Conservation (phyloP, 2,888 invertebrate genomes). For the Carpatolechia fugitivella region DNA sequence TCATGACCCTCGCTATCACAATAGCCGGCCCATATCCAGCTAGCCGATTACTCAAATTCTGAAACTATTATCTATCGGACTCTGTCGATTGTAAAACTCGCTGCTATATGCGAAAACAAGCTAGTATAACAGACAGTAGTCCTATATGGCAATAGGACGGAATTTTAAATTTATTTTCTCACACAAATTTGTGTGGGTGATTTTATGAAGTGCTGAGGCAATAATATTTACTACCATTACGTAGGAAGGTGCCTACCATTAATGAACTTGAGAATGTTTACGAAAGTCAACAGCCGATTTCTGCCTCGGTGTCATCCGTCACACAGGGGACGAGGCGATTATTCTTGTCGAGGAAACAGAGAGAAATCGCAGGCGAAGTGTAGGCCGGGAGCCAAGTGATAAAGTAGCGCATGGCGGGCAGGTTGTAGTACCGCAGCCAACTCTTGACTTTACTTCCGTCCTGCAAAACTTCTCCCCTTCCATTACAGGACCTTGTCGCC, state of each 20-base stretch:
- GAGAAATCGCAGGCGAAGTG: constrained; percentile 36
- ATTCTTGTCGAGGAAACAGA: constrained; percentile 42
- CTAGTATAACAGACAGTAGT: constrained; percentile 2
- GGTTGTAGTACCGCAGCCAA: constrained; percentile 13
- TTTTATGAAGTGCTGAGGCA: too few relatives aligned
- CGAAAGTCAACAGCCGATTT: constrained; percentile 40
- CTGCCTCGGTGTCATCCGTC: constrained; percentile 31
- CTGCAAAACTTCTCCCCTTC: constrained; percentile 14
- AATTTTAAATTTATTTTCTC: neutral
- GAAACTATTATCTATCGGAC: neutral
- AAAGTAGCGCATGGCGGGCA: constrained; percentile 22
- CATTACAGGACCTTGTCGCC: constrained; percentile 12
- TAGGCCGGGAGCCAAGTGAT: constrained; percentile 22
- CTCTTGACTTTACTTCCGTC: constrained; percentile 15
- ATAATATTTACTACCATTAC: too few relatives aligned
- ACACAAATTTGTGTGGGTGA: neutral
- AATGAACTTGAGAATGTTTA: neutral
- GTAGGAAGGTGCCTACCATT: neutral
- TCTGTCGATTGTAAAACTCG: neutral
- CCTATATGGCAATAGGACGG: neutral
- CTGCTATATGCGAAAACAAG: neutral
- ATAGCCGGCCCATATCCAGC: constrained; percentile 14
- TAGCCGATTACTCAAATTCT: neutral
- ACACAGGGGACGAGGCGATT: constrained; percentile 35
- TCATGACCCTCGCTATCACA: constrained; percentile 17